Percentiles rank a stretch among this genome's conserved stretches.
Conservation (phyloP, 2,113 vertebrate species). For the Coptodon bakossiorum region DNA sequence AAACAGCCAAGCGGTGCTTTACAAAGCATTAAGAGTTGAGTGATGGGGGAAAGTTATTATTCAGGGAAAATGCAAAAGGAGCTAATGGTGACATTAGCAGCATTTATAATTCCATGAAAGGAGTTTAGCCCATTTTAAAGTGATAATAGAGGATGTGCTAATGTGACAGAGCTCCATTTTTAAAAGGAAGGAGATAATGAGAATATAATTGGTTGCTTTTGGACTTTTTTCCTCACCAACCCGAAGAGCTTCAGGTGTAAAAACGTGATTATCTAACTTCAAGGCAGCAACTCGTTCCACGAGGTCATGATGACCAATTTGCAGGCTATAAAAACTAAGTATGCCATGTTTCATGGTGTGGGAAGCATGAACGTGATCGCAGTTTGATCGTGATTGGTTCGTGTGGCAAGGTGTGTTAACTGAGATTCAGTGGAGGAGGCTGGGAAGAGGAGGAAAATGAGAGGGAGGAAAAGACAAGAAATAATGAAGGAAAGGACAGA, state of each 20-base stretch:
- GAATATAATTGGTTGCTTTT: not conserved
- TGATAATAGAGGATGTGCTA: not conserved
- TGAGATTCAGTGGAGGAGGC: not conserved
- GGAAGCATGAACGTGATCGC: not conserved
- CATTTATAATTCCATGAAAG: not conserved
- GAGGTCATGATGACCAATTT: not conserved
- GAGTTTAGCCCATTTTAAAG: not conserved
- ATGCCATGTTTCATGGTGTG: not conserved
- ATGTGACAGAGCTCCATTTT: not conserved
- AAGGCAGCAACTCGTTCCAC: not conserved
- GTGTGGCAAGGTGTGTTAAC: not conserved
- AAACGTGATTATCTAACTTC: not conserved
- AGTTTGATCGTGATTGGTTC: not conserved
- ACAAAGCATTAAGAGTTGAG: not conserved
- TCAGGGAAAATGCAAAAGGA: not conserved
- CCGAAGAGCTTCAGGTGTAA: not conserved
- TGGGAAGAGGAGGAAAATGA: not conserved
- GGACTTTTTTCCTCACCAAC: not conserved
- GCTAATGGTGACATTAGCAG: not conserved
- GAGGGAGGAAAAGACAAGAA: not conserved
- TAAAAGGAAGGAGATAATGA: not conserved
- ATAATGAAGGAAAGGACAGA: not conserved
- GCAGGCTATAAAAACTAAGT: not conserved
- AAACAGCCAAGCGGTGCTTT: not conserved
- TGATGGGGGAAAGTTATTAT: not conserved